Percentiles rank a stretch among this genome's conserved stretches.
These are phyloP conservation scores for Junonia oenone DNA, from an alignment of 2,888 invertebrate species.

Conservation along the genomic window DNA sequence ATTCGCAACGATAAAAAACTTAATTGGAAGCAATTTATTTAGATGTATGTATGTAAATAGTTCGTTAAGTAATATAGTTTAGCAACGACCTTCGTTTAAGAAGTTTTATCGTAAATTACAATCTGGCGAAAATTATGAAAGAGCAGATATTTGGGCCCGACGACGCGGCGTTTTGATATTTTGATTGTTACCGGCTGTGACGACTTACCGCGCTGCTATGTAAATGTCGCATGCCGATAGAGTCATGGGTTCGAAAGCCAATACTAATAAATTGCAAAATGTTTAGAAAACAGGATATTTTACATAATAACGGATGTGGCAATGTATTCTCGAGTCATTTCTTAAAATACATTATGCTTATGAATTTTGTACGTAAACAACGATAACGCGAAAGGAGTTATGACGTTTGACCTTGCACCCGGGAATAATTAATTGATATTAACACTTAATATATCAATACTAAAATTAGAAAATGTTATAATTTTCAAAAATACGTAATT, in stretches of 20 bases:
- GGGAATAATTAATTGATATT: conserved; percentile 8
- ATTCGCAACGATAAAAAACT: conserved; percentile 5
- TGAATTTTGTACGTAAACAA: conserved; percentile 17
- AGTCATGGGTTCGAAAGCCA: conserved; percentile 67
- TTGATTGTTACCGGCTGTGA: conserved; percentile 13
- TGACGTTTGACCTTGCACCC: conserved; percentile 33
- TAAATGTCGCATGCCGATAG: conserved; percentile 73
- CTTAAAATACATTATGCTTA: conserved; percentile 29
- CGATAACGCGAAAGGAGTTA: conserved; percentile 32
- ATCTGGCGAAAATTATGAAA: background rate
- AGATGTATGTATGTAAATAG: conserved; percentile 1
- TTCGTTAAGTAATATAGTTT: background rate
- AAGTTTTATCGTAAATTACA: background rate
- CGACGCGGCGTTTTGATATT: conserved; percentile 2
- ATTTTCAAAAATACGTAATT: no score
- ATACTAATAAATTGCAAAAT: conserved; percentile 63
- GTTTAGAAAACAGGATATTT: conserved; percentile 56
- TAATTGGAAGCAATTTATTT: conserved; percentile 4
- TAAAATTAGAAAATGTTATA: no score
- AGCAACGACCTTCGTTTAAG: background rate
- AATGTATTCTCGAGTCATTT: conserved; percentile 33
- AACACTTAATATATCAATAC: background rate
- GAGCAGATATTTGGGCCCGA: background rate
- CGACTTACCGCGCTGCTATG: conserved; percentile 48
- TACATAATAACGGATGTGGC: conserved; percentile 52